A percentile compares a stretch with the other conserved stretches of the same genome.
Evolutionary conservation across 2,797 vertebrate species (phyloP).

Genomic region (Pseudotriccus pelzelni): DNA sequence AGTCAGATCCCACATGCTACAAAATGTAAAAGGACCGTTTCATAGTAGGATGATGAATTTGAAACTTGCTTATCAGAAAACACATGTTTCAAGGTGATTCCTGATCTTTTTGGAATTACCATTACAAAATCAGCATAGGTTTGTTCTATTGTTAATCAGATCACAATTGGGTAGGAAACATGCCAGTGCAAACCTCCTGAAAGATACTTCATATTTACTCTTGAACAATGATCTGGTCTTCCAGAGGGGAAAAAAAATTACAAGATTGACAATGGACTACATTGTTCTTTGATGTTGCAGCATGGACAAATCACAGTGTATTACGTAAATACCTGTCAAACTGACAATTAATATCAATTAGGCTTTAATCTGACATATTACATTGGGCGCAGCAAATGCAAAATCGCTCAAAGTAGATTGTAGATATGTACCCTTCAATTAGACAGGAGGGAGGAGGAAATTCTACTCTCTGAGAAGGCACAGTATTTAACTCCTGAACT

Average conservation of each 20-base stretch:
- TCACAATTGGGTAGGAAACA: conserved; percentile 47
- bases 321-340: conserved; percentile 52
- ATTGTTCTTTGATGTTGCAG: conserved; percentile 73
- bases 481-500: conserved; percentile 37
- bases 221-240: conserved; percentile 77
- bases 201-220: conserved; percentile 67
- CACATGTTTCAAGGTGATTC: conserved; percentile 64
- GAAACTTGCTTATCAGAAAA: conserved; percentile 66
- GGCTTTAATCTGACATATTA: conserved; percentile 63
- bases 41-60: conserved; percentile 63
- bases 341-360: conserved; percentile 66
- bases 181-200: conserved; percentile 69
- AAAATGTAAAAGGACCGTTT: conserved; percentile 51
- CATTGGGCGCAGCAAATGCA: conserved; percentile 27
- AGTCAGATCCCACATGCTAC: conserved; percentile 27
- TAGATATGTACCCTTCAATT: conserved; percentile 49
- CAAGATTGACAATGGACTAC: conserved; percentile 69
- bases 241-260: conserved; percentile 20
- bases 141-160: conserved; percentile 70
- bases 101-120: conserved; percentile 66
- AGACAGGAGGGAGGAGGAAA: conserved; percentile 47
- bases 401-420: conserved; percentile 23
- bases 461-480: conserved; percentile 13
- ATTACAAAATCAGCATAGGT: conserved; percentile 70
- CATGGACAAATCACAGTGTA: conserved; percentile 28